Evolutionary conservation across 1,140 invertebrate species (phyloP), one percentile per base, ranked within the genome.

Genomic region (Apis dorsata): DNA sequence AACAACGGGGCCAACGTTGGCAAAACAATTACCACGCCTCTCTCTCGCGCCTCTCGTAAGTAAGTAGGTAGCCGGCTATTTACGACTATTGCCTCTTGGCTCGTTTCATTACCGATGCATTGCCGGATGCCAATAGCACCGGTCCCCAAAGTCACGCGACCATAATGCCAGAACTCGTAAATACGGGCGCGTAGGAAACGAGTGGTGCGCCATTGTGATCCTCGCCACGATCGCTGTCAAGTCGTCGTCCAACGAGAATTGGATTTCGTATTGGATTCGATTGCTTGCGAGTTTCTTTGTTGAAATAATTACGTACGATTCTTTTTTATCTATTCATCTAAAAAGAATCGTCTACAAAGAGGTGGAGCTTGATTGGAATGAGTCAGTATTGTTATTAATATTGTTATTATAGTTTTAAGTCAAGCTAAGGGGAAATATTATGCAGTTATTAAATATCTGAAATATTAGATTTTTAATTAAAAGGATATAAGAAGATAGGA

Each of bases 1-100:
- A 87, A 87, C 69, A 81, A 71, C 69, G 34, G 55, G 78, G 49
- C 72, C 57, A 66, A 87, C 78, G 74, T 86, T 86, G 78, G 86
- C 83, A 79, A 87, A 91, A 89, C 88, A 89, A 90, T 87, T 86
- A 89, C 84, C 88, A 89, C 86, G 86, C 57, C 79, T 77, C 82
- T 85, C 66, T 76, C 65, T 60, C 44, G 21, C 73, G 77, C 75
- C 78, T 65, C 86, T 68, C 85, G 87, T 24, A 24, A 87, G 89
- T 90, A 91, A 91, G 87, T 85, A 90, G 91, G 88, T 90, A 91
- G 90, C 85, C 83, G 55, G 77, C 85, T 90, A 89, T 92, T 92
- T 92, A 92, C 89, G 89, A 91, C 89, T 91, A 91, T 90, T 90
- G 87, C 85, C 86, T 88, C 79, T 74, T 69, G 57, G 68, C 68